Percentiles rank a stretch among this genome's conserved stretches.
Evolutionary conservation across 2,888 invertebrate species (phyloP).

Genomic region (Busseola fusca): DNA sequence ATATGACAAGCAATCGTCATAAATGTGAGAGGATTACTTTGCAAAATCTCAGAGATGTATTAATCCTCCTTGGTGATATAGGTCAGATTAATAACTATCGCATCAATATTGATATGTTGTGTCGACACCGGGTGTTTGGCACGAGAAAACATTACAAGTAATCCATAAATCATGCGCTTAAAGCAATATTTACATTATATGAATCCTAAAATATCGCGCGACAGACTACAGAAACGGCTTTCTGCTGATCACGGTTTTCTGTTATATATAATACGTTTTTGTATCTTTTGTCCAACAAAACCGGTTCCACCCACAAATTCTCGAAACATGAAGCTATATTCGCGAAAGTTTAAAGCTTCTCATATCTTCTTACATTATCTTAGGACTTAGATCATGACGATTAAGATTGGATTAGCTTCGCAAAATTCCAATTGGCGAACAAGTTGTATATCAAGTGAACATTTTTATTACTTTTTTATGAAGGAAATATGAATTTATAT

Average conservation of each 20-base stretch:
- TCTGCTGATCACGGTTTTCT: slow-evolving; percentile 61
- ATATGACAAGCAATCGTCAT: slow-evolving; percentile 4
- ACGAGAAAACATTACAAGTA: slow-evolving; percentile 74
- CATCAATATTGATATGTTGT: slow-evolving; percentile 51
- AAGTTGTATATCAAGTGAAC: slow-evolving; percentile 33
- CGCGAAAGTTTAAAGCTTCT: slow-evolving; percentile 67
- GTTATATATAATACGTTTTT: slow-evolving; percentile 60
- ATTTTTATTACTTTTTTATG: slow-evolving; percentile 26
- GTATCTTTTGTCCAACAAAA: slow-evolving; percentile 67
- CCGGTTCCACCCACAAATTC: slow-evolving; percentile 77
- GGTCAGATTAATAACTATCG: slow-evolving; percentile 47
- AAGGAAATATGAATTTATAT: slow-evolving; percentile 32
- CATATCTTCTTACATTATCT: slow-evolving; percentile 43
- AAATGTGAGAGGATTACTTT: slow-evolving; percentile 24
- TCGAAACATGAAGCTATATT: slow-evolving; percentile 64
- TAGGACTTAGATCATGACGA: slow-evolving; percentile 38
- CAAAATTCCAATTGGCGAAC: slow-evolving; percentile 8
- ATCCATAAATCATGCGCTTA: slow-evolving; percentile 79
- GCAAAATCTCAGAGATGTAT: slow-evolving; percentile 23
- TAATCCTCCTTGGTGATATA: slow-evolving; percentile 36
- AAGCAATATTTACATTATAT: slow-evolving; percentile 79
- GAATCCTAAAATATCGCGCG: slow-evolving; percentile 75
- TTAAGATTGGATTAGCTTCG: slow-evolving; percentile 45
- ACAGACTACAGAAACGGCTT: slow-evolving; percentile 63
- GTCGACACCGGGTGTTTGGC: slow-evolving; percentile 66